Evolutionary conservation across 2,888 invertebrate species (phyloP), one percentile per base, ranked within the genome.

Genomic region (Diarsia rubi): DNA sequence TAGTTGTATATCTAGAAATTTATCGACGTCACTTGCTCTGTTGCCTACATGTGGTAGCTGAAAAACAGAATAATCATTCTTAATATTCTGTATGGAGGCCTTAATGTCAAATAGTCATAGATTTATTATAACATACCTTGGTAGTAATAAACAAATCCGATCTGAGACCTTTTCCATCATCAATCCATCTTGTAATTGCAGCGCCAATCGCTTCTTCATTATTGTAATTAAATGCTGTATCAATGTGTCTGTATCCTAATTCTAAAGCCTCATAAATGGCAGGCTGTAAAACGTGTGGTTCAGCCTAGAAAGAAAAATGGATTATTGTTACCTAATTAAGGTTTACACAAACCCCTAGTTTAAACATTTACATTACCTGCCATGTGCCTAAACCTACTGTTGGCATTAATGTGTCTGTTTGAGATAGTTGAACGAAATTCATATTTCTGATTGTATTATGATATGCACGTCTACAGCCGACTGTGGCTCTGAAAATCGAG

Each of bases 201-300:
- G 95, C 96, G 8, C 98, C 98, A 83, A 98, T 98, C 2, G 97
- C 97, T 83, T 97, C 97, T 93, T 98, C 98, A 87, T 98, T 98
- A 82, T 97, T 97, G 89, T 98, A 98, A 94, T 98, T 98, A 90
- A 97, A 98, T 45, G 98, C 98, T 19, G 98, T 98, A 91, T 98
- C 98, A 84, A 98, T 98, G 85, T 98, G 98, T 83, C 98, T 97
- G 89, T 98, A 98, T 45, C 98, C 98, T 82, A 95, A 93, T 66
- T 98, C 97, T 78, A 98, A 92, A 44, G 98, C 98, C 72, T 95
- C 95, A 69, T 97, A 95, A 0, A 98, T 97, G 14, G 97, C 97
- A 19, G 93, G 91, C 91, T 97, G 97, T 52, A 98, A 97, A 84
- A 98, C 97, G 81, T 97, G 97, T 9, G 97, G 93, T 82, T 97